Conservation (phyloP, 2,888 invertebrate genomes). For the Tipula lateralis region DNA sequence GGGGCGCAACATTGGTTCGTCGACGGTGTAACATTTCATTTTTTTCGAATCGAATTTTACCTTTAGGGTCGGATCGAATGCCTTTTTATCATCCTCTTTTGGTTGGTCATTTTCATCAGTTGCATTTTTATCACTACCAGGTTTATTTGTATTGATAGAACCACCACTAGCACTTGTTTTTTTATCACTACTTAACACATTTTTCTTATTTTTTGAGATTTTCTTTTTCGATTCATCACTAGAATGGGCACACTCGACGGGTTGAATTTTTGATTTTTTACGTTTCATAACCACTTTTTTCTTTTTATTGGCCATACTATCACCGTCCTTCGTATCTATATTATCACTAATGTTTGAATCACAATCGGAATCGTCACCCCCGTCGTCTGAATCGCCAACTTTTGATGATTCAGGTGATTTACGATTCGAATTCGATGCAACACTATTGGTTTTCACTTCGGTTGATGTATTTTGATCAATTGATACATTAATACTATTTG, state of each 20-base stretch:
- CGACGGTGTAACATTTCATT: slow-evolving; percentile 50
- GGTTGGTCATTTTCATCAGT: slow-evolving; percentile 39
- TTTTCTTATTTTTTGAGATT: not conserved
- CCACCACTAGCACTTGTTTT: slow-evolving; percentile 44
- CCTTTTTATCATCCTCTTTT: slow-evolving; percentile 45
- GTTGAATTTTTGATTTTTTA: not conserved
- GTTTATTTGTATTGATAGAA: slow-evolving; percentile 45
- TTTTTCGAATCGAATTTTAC: slow-evolving; percentile 41
- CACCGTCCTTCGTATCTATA: not conserved
- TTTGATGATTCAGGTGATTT: not conserved
- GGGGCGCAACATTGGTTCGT: slow-evolving; percentile 54
- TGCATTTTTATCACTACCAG: slow-evolving; percentile 31
- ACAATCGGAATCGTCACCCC: not conserved
- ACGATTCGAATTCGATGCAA: not conserved
- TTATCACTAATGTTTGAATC: not conserved
- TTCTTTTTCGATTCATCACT: slow-evolving; percentile 36
- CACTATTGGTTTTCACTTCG: not conserved
- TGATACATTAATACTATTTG: slow-evolving; percentile 34
- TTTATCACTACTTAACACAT: slow-evolving; percentile 38
- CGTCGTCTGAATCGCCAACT: not conserved
- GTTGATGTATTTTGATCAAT: slow-evolving; percentile 14
- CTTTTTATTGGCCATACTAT: slow-evolving; percentile 25
- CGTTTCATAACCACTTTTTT: not conserved
- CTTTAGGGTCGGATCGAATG: slow-evolving; percentile 49
- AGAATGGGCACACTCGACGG: slow-evolving; percentile 34